phyloP scores from a whole-genome alignment of 1,140 invertebrate species.

The Helicoverpa armigera region DNA sequence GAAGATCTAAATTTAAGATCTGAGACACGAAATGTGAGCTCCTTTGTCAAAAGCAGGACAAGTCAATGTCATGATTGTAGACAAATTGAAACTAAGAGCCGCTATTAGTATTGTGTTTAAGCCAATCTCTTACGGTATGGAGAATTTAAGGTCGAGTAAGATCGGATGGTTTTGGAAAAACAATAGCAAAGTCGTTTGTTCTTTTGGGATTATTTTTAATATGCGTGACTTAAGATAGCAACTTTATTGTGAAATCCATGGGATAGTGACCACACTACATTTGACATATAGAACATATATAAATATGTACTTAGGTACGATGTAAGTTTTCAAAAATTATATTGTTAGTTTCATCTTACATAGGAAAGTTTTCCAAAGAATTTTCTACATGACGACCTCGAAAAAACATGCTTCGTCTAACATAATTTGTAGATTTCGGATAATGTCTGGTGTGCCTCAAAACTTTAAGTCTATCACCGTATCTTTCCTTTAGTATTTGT shows the following conservation, averaged over 20 bases:
- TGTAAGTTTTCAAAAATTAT: too few relatives aligned
- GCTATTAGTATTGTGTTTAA: conserved; percentile 36
- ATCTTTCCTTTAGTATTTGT: conserved; percentile 71
- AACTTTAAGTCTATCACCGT: conserved; percentile 62
- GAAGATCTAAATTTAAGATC: conserved; percentile 27
- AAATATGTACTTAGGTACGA: too few relatives aligned
- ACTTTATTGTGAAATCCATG: background rate
- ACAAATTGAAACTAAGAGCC: conserved; percentile 38
- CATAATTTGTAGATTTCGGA: conserved; percentile 44
- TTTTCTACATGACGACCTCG: background rate
- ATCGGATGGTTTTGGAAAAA: conserved; percentile 1
- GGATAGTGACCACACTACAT: too few relatives aligned
- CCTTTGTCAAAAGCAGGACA: conserved; percentile 15
- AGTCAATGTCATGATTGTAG: conserved; percentile 28
- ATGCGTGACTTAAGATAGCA: background rate
- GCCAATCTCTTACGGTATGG: background rate
- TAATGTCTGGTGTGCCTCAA: conserved; percentile 68
- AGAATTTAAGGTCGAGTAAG: conserved; percentile 19
- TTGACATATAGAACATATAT: too few relatives aligned
- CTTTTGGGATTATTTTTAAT: background rate
- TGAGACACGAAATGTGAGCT: conserved; percentile 11
- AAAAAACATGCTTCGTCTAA: background rate
- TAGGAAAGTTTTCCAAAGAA: background rate
- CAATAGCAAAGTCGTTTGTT: background rate
- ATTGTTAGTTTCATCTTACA: too few relatives aligned